Evolutionary conservation across 1,140 invertebrate genomes (phyloP), one percentile per base, ranked within the genome.

Genomic region (Aphelinus certus): DNA sequence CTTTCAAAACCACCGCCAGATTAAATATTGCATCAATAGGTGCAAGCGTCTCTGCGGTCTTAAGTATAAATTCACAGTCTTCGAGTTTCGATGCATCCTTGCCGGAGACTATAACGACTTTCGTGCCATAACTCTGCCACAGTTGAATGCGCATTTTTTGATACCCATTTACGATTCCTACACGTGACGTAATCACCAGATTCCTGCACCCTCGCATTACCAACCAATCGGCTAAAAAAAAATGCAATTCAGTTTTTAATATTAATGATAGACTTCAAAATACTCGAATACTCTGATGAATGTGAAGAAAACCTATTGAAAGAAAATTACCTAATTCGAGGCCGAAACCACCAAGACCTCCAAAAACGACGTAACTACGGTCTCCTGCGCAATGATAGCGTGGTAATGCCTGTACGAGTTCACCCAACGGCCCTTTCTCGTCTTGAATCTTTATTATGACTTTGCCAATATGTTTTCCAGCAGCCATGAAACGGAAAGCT

Each of bases 301-400:
- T 26, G 26, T 26, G 26, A 26, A 26, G 26, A 26, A 26, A 26
- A 26, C 26, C 26, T 26, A 26, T 26, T 26, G 26, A 26, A 26
- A 26, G 26, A 26, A 26, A 26, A 26, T 26, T 72, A 76, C 75
- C 69, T 45, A 96, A 82, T 83, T 96, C 95, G 1, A 96, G 86
- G 49, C 95, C 95, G 82, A 96, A 93, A 43, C 95, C 94, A 64
- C 95, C 95, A 0, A 96, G 85, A 73, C 95, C 95, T 55, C 95
- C 90, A 60, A 90, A 74, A 55, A 91, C 81, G 6, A 91, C 81
- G 71, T 90, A 91, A 48, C 83, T 86, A 9, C 80, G 78, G 2
- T 85, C 53, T 3, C 65, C 83, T 48, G 89, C 64, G 71, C 92
- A 93, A 26, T 89, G 79, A 56, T 89, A 90, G 62, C 89, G 86